Base-by-base conservation (phyloP, 2,888 invertebrate species). In the Halictus ligatus region DNA sequence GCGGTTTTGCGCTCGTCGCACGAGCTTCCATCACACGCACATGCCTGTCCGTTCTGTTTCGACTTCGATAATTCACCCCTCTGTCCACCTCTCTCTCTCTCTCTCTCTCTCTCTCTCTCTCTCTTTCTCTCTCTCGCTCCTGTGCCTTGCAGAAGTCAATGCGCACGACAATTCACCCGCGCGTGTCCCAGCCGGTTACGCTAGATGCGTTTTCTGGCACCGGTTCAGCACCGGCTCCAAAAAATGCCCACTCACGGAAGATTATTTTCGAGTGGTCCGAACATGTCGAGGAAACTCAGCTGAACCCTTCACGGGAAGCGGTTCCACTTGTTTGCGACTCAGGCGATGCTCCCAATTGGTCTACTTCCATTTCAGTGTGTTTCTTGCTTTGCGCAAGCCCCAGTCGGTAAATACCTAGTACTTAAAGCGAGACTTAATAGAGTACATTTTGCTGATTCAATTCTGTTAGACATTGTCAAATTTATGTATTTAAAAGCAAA, bases 181-280 rank as follows among this genome's bases (percentile, higher is more conserved):
- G 21, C 15, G 80, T 69, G 46, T 35, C 75, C 58, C 21, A 54
- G 15, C 21, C 50, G 29, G 43, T 40, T 5, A 13, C 29, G 40
- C 67, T 50, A 29, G 79, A 69, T 80, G 71, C 48, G 75, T 35
- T 76, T 3, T 46, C 60, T 83, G 83, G 81, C 83, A 81, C 10
- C 0, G 18, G 67, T 76, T 81, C 72, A 73, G 64, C 67, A 18
- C 67, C 72, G 29, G 21, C n/a, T 46, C 40, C n/a, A 54, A 83
- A 83, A 74, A 84, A 74, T 67, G 54, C 18, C 67, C 50, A 48
- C 81, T 35, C 67, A 67, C 54, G 50, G 83, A 75, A 75, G 77
- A 84, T 81, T 84, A 84, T 84, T 81, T 82, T 82, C 67, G 48
- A 84, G 64, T 50, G 13, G 21, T 75, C 50, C 12, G 72, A 75